Evolutionary conservation across 2,888 invertebrate species (phyloP).

Genomic region (Drosophila paracracens): DNA sequence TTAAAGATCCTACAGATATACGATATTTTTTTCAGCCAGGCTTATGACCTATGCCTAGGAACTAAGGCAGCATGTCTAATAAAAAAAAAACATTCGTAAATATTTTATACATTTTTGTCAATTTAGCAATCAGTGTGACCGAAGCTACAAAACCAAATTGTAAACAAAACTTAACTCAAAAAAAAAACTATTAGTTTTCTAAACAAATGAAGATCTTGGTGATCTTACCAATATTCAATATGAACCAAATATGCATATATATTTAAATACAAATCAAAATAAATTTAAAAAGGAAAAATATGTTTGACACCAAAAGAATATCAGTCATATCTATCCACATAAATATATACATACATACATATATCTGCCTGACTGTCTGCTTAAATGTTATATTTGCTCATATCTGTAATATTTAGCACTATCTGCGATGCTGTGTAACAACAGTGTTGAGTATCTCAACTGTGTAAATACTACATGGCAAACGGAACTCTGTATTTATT

Average conservation of each 20-base stretch:
- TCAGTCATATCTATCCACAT: neutral
- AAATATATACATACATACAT: neutral
- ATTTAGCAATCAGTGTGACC: conserved; percentile 50
- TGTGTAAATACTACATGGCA: neutral
- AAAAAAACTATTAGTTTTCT: neutral
- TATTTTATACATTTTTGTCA: conserved; percentile 6
- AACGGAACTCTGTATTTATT: neutral
- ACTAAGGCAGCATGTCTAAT: conserved; percentile 48
- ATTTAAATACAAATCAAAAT: neutral
- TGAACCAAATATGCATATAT: neutral
- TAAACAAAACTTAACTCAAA: neutral
- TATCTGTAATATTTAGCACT: neutral
- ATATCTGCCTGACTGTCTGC: neutral
- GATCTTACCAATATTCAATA: neutral
- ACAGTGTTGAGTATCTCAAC: neutral
- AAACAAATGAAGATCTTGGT: neutral
- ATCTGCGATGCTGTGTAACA: too few species aligned
- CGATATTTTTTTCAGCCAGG: conserved; percentile 49
- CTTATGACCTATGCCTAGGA: conserved; percentile 18
- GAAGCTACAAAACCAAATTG: conserved; percentile 2
- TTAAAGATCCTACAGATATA: conserved; percentile 3
- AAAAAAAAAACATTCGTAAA: conserved; percentile 13
- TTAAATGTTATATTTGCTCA: neutral
- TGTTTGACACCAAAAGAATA: neutral
- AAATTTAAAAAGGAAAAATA: neutral